These are phyloP conservation scores for Habroteleia sp. DNA, from an alignment of 2,888 invertebrate genomes.

Conservation along the genomic window DNA sequence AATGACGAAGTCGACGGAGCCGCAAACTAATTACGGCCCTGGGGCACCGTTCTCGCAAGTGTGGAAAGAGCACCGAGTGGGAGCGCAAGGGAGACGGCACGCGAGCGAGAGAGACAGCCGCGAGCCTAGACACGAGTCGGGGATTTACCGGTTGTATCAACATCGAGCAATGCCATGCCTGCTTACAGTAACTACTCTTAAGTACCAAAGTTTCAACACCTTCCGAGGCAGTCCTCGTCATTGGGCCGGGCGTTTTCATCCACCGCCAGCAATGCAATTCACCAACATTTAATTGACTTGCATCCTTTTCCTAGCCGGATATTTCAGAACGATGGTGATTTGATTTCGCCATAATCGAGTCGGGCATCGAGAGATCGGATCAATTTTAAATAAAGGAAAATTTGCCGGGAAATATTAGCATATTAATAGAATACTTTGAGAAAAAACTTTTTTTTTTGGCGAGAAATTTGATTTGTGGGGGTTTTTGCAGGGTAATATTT, in stretches of 20 bases:
- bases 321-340: not conserved
- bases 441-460: too few species aligned
- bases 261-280: conserved; percentile 50
- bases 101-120: conserved; percentile 1
- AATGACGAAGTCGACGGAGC: conserved; percentile 62
- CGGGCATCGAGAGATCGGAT: too few species aligned
- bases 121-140: conserved; percentile 43
- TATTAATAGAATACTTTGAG: too few species aligned
- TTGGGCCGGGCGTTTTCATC: conserved; percentile 46
- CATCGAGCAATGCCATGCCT: conserved; percentile 63
- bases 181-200: conserved; percentile 64
- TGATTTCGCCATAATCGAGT: not conserved
- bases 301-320: conserved; percentile 2
- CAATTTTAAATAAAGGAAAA: too few species aligned
- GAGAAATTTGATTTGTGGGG: too few species aligned
- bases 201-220: conserved; percentile 66
- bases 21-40: conserved; percentile 67
- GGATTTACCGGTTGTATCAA: conserved; percentile 61
- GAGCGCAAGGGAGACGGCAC: conserved; percentile 3
- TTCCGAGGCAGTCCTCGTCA: conserved; percentile 53
- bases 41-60: conserved; percentile 57
- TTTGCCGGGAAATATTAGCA: too few species aligned
- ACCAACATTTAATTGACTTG: conserved; percentile 54
- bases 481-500: too few species aligned
- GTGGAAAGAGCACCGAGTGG: conserved; percentile 28